A percentile compares a stretch with the other conserved stretches of the same genome.
Conservation (phyloP, 2,888 invertebrate genomes). For the Lomographa bimaculata region DNA sequence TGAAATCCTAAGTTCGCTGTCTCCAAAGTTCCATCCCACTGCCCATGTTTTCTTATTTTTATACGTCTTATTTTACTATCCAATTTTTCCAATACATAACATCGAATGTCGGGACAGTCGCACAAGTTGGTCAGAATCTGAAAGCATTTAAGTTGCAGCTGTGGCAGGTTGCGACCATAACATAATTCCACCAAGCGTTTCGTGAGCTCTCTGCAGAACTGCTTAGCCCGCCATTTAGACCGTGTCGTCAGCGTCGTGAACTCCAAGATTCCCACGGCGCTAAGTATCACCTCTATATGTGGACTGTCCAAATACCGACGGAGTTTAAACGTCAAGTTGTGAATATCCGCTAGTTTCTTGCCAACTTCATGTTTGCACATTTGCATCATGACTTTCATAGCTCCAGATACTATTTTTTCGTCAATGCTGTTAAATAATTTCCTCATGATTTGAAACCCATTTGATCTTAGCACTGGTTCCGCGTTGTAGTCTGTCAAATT, state of each 20-base stretch:
- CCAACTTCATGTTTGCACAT: slow-evolving; percentile 68
- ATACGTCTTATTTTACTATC: slow-evolving; percentile 45
- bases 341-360: slow-evolving; percentile 56
- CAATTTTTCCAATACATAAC: slow-evolving; percentile 63
- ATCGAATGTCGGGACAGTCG: slow-evolving; percentile 66
- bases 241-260: slow-evolving; percentile 64
- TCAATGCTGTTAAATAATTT: slow-evolving; percentile 51
- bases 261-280: slow-evolving; percentile 56
- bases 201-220: slow-evolving; percentile 50
- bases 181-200: slow-evolving; percentile 51
- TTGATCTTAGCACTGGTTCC: slow-evolving; percentile 53
- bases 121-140: slow-evolving; percentile 69
- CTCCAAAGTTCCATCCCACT: slow-evolving; percentile 66
- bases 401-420: slow-evolving; percentile 48
- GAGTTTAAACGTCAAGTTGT: slow-evolving; percentile 57
- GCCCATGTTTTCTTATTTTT: slow-evolving; percentile 55
- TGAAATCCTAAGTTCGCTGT: slow-evolving; percentile 54
- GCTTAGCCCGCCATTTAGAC: slow-evolving; percentile 72
- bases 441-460: slow-evolving; percentile 65
- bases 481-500: slow-evolving; percentile 64
- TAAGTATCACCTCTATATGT: slow-evolving; percentile 51
- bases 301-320: slow-evolving; percentile 40
- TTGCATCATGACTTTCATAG: slow-evolving; percentile 68
- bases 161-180: slow-evolving; percentile 47
- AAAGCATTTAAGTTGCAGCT: slow-evolving; percentile 58